A percentile compares a stretch with the other conserved stretches of the same genome.
Evolutionary conservation across 2,113 vertebrate genomes (phyloP).

Genomic region (Barbus barbus): DNA sequence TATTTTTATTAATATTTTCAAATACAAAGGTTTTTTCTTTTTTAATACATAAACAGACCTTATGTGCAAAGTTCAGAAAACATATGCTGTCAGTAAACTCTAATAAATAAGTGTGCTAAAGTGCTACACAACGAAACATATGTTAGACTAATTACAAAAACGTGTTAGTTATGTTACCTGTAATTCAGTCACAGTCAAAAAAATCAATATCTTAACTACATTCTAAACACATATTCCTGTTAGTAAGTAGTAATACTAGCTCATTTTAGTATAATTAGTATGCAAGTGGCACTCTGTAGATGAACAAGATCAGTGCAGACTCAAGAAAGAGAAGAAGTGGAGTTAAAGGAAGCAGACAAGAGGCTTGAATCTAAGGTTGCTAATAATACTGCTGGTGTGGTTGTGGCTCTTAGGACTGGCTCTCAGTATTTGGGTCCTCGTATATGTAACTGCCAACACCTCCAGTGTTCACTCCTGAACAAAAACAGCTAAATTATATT

Average conservation of each 20-base stretch:
- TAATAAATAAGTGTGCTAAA: constrained; percentile 29
- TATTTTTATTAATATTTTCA: not conserved
- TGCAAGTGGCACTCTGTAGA: constrained; percentile 6
- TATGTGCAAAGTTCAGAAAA: constrained; percentile 4
- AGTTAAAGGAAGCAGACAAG: not conserved
- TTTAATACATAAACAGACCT: constrained; percentile 16
- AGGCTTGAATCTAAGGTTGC: not conserved
- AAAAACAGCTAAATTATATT: not conserved
- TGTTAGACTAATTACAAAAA: too few species aligned
- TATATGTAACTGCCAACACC: constrained; percentile 95
- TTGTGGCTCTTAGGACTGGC: constrained; percentile 75
- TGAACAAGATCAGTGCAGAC: constrained; percentile 13
- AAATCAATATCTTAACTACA: not conserved
- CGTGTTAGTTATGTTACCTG: too few species aligned
- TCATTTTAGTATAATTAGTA: not conserved
- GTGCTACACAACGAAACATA: constrained; percentile 12
- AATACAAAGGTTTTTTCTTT: constrained; percentile 14
- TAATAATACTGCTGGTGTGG: constrained; percentile 6
- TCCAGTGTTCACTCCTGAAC: constrained; percentile 89
- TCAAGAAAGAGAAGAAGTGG: not conserved
- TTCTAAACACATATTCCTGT: not conserved
- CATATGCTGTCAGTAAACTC: not conserved
- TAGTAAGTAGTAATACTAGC: constrained; percentile 15
- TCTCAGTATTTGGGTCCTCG: constrained; percentile 79
- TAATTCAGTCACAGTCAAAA: not conserved